Percentiles rank a stretch among this genome's conserved stretches.
Conservation (phyloP, 35 echinoderm and acorn worm species). For the Ophiothrix spiculata region DNA sequence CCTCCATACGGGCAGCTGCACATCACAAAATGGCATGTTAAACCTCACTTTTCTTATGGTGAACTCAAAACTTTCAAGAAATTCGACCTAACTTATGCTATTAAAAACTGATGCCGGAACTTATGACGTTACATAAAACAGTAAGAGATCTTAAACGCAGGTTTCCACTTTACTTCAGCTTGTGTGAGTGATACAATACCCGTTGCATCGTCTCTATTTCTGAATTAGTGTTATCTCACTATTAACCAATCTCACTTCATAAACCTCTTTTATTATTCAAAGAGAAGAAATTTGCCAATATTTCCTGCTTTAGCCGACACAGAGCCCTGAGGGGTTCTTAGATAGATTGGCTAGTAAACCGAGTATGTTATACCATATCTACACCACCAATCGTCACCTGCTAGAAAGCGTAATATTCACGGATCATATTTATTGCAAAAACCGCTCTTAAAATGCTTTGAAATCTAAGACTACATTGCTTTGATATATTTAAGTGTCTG, state of each 20-base stretch:
- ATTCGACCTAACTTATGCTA: background rate
- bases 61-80: background rate
- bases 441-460: background rate
- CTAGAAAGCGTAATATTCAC: background rate
- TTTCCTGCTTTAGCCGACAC: background rate
- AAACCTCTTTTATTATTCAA: slow-evolving; percentile 9
- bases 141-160: background rate
- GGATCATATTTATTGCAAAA: slow-evolving; percentile 12
- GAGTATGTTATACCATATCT: background rate
- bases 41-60: background rate
- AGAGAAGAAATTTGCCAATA: slow-evolving; percentile 5
- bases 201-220: background rate
- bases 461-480: background rate
- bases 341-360: too few relatives aligned
- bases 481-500: too few relatives aligned
- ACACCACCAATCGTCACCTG: background rate
- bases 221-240: background rate
- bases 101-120: background rate
- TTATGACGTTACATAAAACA: background rate
- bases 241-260: background rate
- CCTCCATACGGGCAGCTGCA: background rate
- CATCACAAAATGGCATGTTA: background rate
- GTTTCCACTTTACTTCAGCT: background rate
- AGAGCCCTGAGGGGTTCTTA: background rate
- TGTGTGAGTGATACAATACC: background rate